phyloP scores from a whole-genome alignment of 1,140 invertebrate genomes.

The Caenorhabditis brenneri region DNA sequence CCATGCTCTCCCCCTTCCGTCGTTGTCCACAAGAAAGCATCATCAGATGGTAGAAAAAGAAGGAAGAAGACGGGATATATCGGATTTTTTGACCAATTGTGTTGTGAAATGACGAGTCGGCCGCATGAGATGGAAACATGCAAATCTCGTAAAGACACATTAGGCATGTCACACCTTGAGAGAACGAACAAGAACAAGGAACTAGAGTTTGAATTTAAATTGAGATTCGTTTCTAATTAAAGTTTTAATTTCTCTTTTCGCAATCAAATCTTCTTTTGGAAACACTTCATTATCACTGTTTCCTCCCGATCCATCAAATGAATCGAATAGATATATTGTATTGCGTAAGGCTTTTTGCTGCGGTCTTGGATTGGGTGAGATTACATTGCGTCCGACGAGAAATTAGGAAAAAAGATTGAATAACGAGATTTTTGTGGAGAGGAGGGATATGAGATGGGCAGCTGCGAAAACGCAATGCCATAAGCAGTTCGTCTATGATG shows the following conservation, averaged over 20 bases:
- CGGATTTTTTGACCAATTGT: neutral
- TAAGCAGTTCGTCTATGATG: too few relatives aligned
- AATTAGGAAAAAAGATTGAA: neutral
- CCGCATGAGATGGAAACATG: neutral
- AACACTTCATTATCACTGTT: neutral
- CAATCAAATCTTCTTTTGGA: neutral
- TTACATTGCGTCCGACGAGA: neutral
- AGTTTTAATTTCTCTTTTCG: neutral
- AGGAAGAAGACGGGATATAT: neutral
- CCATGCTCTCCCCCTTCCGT: neutral
- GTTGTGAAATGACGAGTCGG: neutral
- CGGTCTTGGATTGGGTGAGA: neutral
- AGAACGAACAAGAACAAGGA: neutral
- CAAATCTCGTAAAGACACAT: neutral
- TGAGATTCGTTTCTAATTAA: neutral
- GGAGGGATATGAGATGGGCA: too few relatives aligned
- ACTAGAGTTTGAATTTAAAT: neutral
- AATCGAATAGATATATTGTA: slow-evolving; percentile 32
- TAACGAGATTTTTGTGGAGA: neutral
- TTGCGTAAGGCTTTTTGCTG: slow-evolving; percentile 37
- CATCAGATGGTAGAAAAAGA: slow-evolving; percentile 39
- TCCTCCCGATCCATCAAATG: neutral
- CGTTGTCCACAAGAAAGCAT: neutral
- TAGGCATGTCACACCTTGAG: slow-evolving; percentile 17
- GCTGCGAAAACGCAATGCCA: neutral